Percentiles rank a stretch among this genome's conserved stretches.
phyloP scores from a whole-genome alignment of 2,797 vertebrate genomes.

The Merluccius polli region DNA sequence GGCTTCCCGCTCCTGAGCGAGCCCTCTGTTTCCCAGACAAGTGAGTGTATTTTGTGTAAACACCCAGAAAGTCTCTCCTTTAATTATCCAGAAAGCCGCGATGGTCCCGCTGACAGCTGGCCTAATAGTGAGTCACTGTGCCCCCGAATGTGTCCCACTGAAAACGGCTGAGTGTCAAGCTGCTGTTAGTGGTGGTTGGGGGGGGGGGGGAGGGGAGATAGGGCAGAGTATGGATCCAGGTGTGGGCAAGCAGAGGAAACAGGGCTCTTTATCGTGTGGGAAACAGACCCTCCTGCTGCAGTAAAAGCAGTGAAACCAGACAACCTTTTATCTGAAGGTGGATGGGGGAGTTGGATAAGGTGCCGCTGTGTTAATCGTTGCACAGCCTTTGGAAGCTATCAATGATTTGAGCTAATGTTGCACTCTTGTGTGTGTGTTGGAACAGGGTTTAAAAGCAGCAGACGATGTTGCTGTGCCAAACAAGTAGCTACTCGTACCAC shows the following conservation, averaged over 20 bases:
- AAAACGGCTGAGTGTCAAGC: constrained; percentile 26
- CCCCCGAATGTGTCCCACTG: constrained; percentile 51
- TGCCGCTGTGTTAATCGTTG: constrained; percentile 26
- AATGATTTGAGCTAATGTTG: neutral
- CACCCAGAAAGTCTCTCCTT: constrained; percentile 52
- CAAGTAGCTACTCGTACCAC: too few species aligned
- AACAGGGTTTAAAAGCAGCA: neutral
- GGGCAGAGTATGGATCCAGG: constrained; percentile 25
- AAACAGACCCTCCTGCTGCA: neutral
- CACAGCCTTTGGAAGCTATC: neutral
- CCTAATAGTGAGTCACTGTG: constrained; percentile 52
- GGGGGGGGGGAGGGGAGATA: neutral
- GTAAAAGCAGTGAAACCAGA: constrained; percentile 23
- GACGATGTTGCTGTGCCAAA: too few species aligned
- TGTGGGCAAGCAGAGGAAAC: constrained; percentile 20
- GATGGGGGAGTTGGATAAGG: constrained; percentile 18
- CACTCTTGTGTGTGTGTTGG: too few species aligned
- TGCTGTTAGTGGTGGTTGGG: too few species aligned
- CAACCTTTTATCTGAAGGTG: constrained; percentile 17
- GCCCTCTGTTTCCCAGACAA: constrained; percentile 38
- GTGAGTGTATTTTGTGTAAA: constrained; percentile 57
- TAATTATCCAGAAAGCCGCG: constrained; percentile 43
- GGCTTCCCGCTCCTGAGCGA: constrained; percentile 38
- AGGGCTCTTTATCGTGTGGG: neutral
- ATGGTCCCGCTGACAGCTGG: constrained; percentile 56